Evolutionary conservation across 2,888 invertebrate genomes (phyloP), one percentile per base, ranked within the genome.

Genomic region (Stenoptilia bipunctidactyla): DNA sequence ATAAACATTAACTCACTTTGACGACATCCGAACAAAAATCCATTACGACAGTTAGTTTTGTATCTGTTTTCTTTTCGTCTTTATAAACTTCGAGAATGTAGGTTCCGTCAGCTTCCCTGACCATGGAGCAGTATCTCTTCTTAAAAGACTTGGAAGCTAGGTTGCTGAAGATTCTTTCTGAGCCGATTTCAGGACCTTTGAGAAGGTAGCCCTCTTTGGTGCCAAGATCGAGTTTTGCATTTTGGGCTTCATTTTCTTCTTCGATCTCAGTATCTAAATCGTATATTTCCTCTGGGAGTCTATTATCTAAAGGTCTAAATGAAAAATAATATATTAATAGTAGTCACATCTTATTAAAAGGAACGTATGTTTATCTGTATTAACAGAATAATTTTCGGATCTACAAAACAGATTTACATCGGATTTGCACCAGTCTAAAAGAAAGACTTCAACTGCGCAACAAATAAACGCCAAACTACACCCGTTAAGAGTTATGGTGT

Each of bases 91-190:
- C 96, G 39, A 97, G 85, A 58, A 94, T 92, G 58, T 95, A 96
- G 0, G 95, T 94, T 36, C 94, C 94, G 66, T 96, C 96, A 20
- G 95, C 91, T 77, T 96, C 95, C 67, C 93, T 92, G 46, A 95
- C 88, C 64, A 97, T 87, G 79, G 92, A 92, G 77, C 96, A 96
- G 75, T 92, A 97, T 44, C 88, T 85, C 66, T 94, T 87, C 77
- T 97, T 97, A 67, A 96, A 96, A 41, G 96, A 94, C 75, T 96
- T 95, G 14, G 96, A 94, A 48, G 93, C 94, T 56, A 96, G 92
- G 67, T 95, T 93, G 48, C 92, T 91, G 76, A 97, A 95, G 85
- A 96, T 93, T 49, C 94, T 88, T 67, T 96, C 96, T 39, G 91
- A 92, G 45, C 92, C 92, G 45, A 93, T 91, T 75, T 96, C 96